Base-by-base conservation (phyloP, 2,797 vertebrate genomes). In the Pelobates cultripes region DNA sequence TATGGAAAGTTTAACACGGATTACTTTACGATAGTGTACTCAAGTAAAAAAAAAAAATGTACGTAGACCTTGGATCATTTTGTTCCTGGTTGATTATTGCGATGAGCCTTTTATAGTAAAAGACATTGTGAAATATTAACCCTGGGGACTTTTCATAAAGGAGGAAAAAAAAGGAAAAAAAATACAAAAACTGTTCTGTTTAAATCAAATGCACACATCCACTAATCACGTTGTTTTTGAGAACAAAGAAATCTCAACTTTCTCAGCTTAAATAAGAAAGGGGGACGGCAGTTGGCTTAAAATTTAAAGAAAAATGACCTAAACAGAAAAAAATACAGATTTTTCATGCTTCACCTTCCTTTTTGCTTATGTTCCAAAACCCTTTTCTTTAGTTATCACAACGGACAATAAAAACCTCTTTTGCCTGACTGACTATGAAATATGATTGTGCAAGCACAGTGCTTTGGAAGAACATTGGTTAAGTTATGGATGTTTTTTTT, bases 401-500 rank as follows among this genome's bases (percentile, higher is more conserved):
- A 89, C 86, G 88, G 89, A 80, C 93, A 95, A 94, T 93, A 94
- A 92, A 60, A 88, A 51, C 47, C 86, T 89, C 88, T 89, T 92
- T 93, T 95, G 93, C 90, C 86, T 91, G 92, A 88, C 90, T 86
- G 94, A 94, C 96, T 97, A 73, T 73, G 95, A 95, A 95, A 93
- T 95, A 94, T 92, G 92, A 96, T 95, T 93, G 94, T 91, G 91
- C 87, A 81, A 89, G 92, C 89, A 91, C 92, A 92, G 89, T 93
- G 90, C 86, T 87, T 94, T 92, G 93, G 94, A 96, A 97, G 95
- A 96, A 96, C 95, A 95, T 92, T 93, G 93, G 93, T 95, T 97
- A 96, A 98, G 97, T 97, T 98, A 97, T 98, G 95, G 95, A 97
- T 94, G 94, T 93, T 94, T 93, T 93, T 89, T 97, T 95, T 97